phyloP scores from a whole-genome alignment of 92 coral and sea anemone species.

The Porites cylindrica region DNA sequence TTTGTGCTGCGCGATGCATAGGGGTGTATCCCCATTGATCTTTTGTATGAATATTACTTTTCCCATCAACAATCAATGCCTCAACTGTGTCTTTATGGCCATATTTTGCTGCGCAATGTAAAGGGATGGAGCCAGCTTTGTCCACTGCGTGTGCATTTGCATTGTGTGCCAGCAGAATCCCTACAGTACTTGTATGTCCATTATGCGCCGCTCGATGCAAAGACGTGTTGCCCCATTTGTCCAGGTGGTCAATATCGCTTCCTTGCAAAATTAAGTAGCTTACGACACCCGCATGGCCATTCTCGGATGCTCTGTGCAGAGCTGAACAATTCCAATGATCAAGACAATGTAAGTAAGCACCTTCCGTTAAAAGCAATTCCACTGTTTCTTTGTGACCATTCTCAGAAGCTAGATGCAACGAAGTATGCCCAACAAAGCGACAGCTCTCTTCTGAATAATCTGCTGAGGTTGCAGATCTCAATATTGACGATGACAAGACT shows the following conservation, averaged over 20 bases:
- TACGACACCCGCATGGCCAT: slow-evolving; percentile 69
- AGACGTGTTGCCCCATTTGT: slow-evolving; percentile 84
- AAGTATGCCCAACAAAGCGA: slow-evolving; percentile 54
- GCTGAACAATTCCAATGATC: slow-evolving; percentile 80
- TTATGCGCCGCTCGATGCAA: slow-evolving; percentile 79
- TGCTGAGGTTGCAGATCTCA: not conserved
- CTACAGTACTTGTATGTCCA: slow-evolving; percentile 61
- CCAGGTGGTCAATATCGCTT: slow-evolving; percentile 56
- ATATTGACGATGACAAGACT: slow-evolving; percentile 9
- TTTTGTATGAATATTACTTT: slow-evolving; percentile 53
- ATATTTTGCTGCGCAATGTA: slow-evolving; percentile 76
- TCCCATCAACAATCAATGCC: slow-evolving; percentile 49
- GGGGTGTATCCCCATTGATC: slow-evolving; percentile 82
- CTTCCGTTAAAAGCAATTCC: slow-evolving; percentile 61
- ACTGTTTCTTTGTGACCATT: slow-evolving; percentile 80
- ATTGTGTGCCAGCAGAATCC: slow-evolving; percentile 51
- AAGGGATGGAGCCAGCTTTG: slow-evolving; percentile 68
- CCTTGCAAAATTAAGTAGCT: slow-evolving; percentile 48
- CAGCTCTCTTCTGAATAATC: not conserved
- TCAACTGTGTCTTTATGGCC: slow-evolving; percentile 72
- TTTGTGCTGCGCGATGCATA: slow-evolving; percentile 82
- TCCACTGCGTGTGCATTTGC: slow-evolving; percentile 66
- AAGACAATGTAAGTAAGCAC: slow-evolving; percentile 64
- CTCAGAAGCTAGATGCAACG: slow-evolving; percentile 78
- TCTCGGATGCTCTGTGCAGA: slow-evolving; percentile 79